Base-by-base conservation (phyloP, 35 echinoderm and acorn worm species). In the Amphiura filiformis region DNA sequence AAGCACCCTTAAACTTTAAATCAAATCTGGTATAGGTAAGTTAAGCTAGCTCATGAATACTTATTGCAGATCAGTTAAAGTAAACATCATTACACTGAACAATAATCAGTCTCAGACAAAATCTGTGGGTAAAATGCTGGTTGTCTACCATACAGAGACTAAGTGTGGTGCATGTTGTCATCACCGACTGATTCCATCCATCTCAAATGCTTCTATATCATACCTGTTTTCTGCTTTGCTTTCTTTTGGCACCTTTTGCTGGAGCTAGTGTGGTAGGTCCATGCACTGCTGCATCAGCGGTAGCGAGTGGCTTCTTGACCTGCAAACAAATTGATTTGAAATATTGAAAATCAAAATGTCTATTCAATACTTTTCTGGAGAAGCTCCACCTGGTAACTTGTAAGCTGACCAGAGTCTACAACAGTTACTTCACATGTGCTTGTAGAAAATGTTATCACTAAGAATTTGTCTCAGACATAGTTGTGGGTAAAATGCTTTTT, bases 251-350 rank as follows among this genome's bases (percentile, higher is more conserved):
- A 11, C 61, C 61, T 70, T 18, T 61, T 23, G 79, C 38, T 34
- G 88, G 88, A 7, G 88, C 88, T 81, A 90, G 75, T 78, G 82
- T 90, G 39, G 49, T 83, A 18, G 88, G 88, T 37, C 80, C 88
- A 34, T 83, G 64, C 31, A 90, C 76, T 13, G 88, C 56, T 23
- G 82, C 88, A 79, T 90, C 88, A 36, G 39, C 36, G 22, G 88
- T 77, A 22, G 88, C 84, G 34, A 84, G 40, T 34, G 88, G 88
- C 75, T 77, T 39, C 20, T 83, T 82, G 26, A 90, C 81, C 88
- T 90, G 76, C n/a, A 70, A 30, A 70, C 17, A 70, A 70, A 70
- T n/a, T 4, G 3, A 52, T 52, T 20, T 20, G 20, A 20, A 52
- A 52, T 52, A 11, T 52, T 11, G 20, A 7, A 11, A 11, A 52